Evolutionary conservation across 2,113 vertebrate species (phyloP).

Genomic region (Calidris pugnax): DNA sequence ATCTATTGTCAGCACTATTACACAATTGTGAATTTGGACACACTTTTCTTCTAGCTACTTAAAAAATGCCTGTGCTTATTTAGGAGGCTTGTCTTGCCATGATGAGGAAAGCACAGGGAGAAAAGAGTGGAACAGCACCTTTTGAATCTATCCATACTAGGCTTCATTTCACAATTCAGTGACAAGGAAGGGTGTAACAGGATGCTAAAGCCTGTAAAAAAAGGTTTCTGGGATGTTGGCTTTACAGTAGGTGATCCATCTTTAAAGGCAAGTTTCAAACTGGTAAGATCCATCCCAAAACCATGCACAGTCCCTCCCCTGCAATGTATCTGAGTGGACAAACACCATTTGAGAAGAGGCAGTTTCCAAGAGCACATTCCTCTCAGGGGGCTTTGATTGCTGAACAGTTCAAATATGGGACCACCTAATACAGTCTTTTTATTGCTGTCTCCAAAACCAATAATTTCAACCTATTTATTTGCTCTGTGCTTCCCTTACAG

Average conservation of each 20-base stretch:
- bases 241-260: neutral
- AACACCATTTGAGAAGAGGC: neutral
- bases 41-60: neutral
- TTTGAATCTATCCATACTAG: neutral
- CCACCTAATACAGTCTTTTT: neutral
- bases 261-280: neutral
- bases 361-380: accelerated
- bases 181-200: neutral
- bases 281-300: neutral
- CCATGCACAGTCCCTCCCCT: neutral
- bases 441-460: neutral
- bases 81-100: neutral
- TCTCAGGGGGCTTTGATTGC: neutral
- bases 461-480: neutral
- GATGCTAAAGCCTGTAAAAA: neutral
- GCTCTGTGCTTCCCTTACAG: neutral
- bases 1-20: neutral
- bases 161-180: neutral
- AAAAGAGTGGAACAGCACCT: neutral
- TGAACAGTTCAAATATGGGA: neutral
- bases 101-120: neutral
- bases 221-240: neutral
- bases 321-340: accelerated
- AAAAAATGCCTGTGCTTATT: neutral
- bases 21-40: neutral